Percentiles rank a stretch among this genome's conserved stretches.
These are phyloP conservation scores for Sphenopsis melanotis DNA, from an alignment of 2,797 vertebrate genomes.

Conservation along the genomic window DNA sequence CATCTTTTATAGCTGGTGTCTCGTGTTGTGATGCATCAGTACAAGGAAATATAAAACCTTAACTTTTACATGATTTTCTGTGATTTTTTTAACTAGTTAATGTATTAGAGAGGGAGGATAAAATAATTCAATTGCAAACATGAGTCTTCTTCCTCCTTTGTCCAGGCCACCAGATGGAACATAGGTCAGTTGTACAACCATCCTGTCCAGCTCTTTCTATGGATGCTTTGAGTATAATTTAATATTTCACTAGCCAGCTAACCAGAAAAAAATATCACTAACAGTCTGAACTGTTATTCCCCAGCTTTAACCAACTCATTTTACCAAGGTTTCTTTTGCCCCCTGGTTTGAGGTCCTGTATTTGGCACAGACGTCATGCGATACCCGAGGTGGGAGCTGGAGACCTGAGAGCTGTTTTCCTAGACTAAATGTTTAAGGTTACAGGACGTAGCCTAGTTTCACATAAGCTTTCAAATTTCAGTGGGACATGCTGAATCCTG, in stretches of 20 bases:
- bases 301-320: constrained; percentile 62
- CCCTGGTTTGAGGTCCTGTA: constrained; percentile 41
- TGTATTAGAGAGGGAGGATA: not conserved
- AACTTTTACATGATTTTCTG: not conserved
- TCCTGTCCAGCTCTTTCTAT: not conserved
- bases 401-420: constrained; percentile 66
- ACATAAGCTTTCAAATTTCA: constrained; percentile 72
- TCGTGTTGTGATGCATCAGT: not conserved
- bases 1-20: not conserved
- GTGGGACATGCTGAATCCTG: constrained; percentile 67
- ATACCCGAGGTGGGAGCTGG: constrained; percentile 66
- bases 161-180: not conserved
- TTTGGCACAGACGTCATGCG: constrained; percentile 68
- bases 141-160: not conserved
- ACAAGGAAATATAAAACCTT: not conserved
- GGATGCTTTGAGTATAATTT: constrained; percentile 21
- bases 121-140: not conserved
- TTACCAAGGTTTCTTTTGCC: constrained; percentile 55
- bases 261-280: constrained; percentile 48
- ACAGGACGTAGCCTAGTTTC: constrained; percentile 66
- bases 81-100: not conserved
- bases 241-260: constrained; percentile 42
- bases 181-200: not conserved
- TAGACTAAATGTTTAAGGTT: constrained; percentile 72
- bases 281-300: constrained; percentile 46